Evolutionary conservation across 2,888 invertebrate species (phyloP).

Genomic region (Cephus rjabovi): DNA sequence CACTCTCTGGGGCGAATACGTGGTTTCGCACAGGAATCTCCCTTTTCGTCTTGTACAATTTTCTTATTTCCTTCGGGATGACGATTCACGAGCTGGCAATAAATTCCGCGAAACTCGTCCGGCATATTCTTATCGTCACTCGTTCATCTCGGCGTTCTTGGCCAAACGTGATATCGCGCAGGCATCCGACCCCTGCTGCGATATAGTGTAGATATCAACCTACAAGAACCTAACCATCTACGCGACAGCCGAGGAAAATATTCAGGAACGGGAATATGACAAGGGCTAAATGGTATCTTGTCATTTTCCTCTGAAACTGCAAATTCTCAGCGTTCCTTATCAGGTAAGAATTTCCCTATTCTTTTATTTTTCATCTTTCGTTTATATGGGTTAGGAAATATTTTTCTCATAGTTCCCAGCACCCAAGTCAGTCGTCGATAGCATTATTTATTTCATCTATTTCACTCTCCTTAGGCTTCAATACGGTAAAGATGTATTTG

Average conservation of each 20-base stretch:
- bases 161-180: constrained; percentile 42
- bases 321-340: not conserved
- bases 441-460: not conserved
- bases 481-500: not conserved
- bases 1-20: not conserved
- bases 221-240: not conserved
- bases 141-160: constrained; percentile 44
- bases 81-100: constrained; percentile 38
- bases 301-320: not conserved
- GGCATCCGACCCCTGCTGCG: constrained; percentile 17
- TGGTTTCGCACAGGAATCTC: not conserved
- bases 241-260: not conserved
- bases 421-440: not conserved
- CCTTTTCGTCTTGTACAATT: constrained; percentile 2
- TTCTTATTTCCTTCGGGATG: not conserved
- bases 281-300: not conserved
- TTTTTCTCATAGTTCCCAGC: not conserved
- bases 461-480: not conserved
- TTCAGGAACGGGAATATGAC: not conserved
- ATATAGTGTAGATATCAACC: not conserved
- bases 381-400: not conserved
- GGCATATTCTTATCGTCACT: constrained; percentile 30
- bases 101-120: constrained; percentile 43
- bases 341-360: not conserved
- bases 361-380: not conserved